A percentile compares a stretch with the other conserved stretches of the same genome.
These are phyloP conservation scores for Trichopria drosophilae DNA, from an alignment of 2,888 invertebrate species.

Conservation along the genomic window DNA sequence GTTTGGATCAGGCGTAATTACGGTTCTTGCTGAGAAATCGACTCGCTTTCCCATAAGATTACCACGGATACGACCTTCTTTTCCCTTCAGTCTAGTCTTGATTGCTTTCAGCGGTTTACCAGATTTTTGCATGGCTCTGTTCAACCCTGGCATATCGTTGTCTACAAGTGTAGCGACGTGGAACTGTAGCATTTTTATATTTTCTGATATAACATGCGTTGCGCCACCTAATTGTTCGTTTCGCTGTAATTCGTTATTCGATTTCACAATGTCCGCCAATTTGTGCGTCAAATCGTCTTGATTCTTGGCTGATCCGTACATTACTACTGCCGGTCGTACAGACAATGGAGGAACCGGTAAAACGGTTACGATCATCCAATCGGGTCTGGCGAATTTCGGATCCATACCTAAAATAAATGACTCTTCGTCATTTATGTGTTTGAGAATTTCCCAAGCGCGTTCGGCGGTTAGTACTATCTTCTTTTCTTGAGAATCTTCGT, in stretches of 20 bases:
- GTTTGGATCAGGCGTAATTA: conserved; percentile 96
- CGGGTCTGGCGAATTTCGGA: conserved; percentile 94
- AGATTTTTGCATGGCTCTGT: conserved; percentile 97
- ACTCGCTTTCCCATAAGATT: conserved; percentile 99
- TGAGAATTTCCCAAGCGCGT: conserved; percentile 94
- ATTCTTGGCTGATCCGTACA: conserved; percentile 99
- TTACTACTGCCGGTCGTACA: conserved; percentile 96
- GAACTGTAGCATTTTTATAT: conserved; percentile 96
- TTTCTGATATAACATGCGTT: conserved; percentile 94
- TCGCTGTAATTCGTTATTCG: conserved; percentile 91
- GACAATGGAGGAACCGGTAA: conserved; percentile 95
- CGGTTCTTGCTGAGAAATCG: conserved; percentile 98
- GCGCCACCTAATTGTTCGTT: conserved; percentile 98
- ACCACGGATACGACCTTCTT: conserved; percentile 98
- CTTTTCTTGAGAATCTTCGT: conserved; percentile 97
- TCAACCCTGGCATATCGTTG: conserved; percentile 98
- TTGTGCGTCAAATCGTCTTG: conserved; percentile 99
- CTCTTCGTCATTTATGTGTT: conserved; percentile 95
- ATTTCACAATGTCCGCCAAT: conserved; percentile 95
- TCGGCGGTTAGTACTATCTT: conserved; percentile 94
- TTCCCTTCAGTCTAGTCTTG: conserved; percentile 94
- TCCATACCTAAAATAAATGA: conserved; percentile 94
- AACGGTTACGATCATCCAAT: conserved; percentile 99
- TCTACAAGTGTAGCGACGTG: conserved; percentile 98
- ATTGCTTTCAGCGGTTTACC: conserved; percentile 98